Base-by-base conservation (phyloP, 2,113 vertebrate genomes). In the Thunnus maccoyii region DNA sequence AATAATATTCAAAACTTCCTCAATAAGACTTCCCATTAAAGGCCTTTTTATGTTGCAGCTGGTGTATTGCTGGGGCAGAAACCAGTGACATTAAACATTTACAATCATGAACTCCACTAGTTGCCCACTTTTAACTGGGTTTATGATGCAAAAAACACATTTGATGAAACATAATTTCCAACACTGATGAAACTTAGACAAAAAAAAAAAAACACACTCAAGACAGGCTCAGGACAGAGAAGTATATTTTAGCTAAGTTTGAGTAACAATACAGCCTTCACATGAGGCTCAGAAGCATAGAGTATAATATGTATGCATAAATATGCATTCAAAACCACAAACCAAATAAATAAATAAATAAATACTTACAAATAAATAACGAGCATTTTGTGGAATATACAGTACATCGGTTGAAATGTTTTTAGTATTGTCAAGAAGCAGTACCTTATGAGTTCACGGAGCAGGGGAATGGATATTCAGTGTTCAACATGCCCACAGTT, bases 261-360 rank as follows among this genome's bases (percentile, higher is more conserved):
- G 92, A 94, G 88, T 91, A 92, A 95, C 93, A 94, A 88, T 91
- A 93, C 86, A 81, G 93, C 91, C 91, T 93, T 91, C 86, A 92
- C 82, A 78, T 90, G 76, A 91, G 92, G 92, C 91, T 91, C 83
- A 89, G 92, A 91, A 93, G 90, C 92, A 93, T 92, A 91, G 90
- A 93, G 91, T 93, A 90, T 89, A 92, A 89, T 92, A 93, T 74
- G 86, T 92, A 91, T 94, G 93, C 92, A 94, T 93, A 92, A 90
- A 90, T 92, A 92, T 91, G 91, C 88, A 93, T 93, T 94, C 87
- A 92, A 90, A 91, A 89, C 82, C 88, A 94, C 90, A 92, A 94
- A 93, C 90, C 81, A 91, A 93, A 91, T 88, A 93, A 93, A 92
- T 92, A 91, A 92, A 93, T 92, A 92, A 92, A 94, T 93, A 92